phyloP scores from a whole-genome alignment of 2,888 invertebrate genomes.

The Bedellia somnulentella region DNA sequence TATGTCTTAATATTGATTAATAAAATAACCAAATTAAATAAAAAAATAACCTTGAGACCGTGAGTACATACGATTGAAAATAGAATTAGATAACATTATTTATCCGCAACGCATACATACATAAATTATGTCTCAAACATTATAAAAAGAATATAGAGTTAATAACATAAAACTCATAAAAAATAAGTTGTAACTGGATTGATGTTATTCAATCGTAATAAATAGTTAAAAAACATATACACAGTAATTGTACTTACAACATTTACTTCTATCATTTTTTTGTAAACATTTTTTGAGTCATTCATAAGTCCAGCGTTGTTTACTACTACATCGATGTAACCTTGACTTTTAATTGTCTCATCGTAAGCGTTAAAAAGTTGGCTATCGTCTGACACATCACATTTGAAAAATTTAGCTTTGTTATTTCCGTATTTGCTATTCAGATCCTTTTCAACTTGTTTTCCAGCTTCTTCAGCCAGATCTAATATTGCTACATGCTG shows the following conservation, averaged over 20 bases:
- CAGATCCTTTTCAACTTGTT: slow-evolving; percentile 17
- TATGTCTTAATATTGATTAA: no score
- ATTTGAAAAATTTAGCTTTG: slow-evolving; percentile 20
- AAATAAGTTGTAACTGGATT: no score
- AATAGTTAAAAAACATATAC: no score
- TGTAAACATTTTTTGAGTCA: slow-evolving; percentile 23
- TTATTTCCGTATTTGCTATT: slow-evolving; percentile 17
- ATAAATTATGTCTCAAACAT: no score
- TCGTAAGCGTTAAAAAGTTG: slow-evolving; percentile 19
- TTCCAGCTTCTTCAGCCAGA: slow-evolving; percentile 16
- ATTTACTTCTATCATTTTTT: slow-evolving; percentile 33
- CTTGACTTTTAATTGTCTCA: slow-evolving; percentile 18
- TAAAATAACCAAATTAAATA: no score
- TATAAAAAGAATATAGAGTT: no score
- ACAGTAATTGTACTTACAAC: slow-evolving; percentile 37
- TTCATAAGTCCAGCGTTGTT: slow-evolving; percentile 42
- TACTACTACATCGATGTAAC: slow-evolving; percentile 31
- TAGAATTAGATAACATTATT: no score
- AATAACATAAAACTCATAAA: no score
- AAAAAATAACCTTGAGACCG: no score
- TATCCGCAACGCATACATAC: no score
- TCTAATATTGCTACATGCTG: slow-evolving; percentile 25
- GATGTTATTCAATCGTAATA: no score
- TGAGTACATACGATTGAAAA: no score
- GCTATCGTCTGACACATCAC: slow-evolving; percentile 21